Evolutionary conservation across 1,140 invertebrate genomes (phyloP).

Genomic region (Capitella teleta): DNA sequence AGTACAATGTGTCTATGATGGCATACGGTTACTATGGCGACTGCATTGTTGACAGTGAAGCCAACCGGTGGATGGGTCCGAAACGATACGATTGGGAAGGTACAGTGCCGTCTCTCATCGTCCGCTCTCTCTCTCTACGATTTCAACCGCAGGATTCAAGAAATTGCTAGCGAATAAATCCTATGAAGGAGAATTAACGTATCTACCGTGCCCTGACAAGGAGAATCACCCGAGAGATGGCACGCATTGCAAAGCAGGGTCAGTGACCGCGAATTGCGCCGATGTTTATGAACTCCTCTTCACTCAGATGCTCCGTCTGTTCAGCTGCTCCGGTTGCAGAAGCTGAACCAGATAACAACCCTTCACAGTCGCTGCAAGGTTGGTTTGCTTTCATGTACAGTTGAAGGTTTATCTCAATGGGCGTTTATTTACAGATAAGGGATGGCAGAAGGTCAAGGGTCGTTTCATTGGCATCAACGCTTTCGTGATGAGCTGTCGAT

Average conservation of each 20-base stretch:
- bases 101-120: conserved; percentile 26
- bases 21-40: conserved; percentile 84
- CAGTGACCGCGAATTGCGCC: no score
- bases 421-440: no score
- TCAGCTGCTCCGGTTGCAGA: no score
- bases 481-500: conserved; percentile 68
- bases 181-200: conserved; percentile 58
- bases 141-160: conserved; percentile 60
- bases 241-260: conserved; percentile 34
- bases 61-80: conserved; percentile 80
- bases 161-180: conserved; percentile 58
- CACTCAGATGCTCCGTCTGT: no score
- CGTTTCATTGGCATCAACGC: conserved; percentile 68
- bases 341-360: no score
- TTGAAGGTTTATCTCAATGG: no score
- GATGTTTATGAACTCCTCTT: no score
- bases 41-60: conserved; percentile 68
- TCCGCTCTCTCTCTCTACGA: no score
- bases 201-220: conserved; percentile 32
- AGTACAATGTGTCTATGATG: conserved; percentile 66
- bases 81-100: conserved; percentile 71
- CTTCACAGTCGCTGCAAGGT: no score
- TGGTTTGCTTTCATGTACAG: no score
- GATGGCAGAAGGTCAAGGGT: conserved; percentile 36
- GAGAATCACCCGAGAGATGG: conserved; percentile 31